phyloP scores from a whole-genome alignment of 1,140 invertebrate genomes.

The Hycleus phaleratus region DNA sequence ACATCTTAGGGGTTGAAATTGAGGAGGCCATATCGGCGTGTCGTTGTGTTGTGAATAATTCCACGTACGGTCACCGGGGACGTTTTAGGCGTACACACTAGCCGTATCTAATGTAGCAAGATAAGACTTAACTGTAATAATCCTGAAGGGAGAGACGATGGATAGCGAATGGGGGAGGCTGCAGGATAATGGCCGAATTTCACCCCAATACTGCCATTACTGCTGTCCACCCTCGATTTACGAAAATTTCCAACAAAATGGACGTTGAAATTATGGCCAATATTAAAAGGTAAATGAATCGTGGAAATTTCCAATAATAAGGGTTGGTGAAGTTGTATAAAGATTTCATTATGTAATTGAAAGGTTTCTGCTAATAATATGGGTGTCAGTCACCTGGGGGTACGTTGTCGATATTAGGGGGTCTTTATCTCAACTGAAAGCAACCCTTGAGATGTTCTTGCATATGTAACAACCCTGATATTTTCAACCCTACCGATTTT shows the following conservation, averaged over 20 bases:
- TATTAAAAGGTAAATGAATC: no score
- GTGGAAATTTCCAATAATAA: no score
- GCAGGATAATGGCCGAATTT: slow-evolving; percentile 6
- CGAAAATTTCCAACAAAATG: no score
- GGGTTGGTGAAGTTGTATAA: no score
- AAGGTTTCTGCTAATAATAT: no score
- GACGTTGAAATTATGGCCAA: no score
- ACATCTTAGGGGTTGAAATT: slow-evolving; percentile 1
- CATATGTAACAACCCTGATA: slow-evolving; percentile 4
- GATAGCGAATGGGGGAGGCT: neutral
- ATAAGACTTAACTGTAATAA: slow-evolving; percentile 8
- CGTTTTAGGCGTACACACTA: slow-evolving; percentile 5
- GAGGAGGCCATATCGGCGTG: neutral
- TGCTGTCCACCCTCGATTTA: no score
- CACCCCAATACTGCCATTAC: neutral
- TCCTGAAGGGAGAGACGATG: neutral
- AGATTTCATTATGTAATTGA: no score
- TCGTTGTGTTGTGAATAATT: neutral
- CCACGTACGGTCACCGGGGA: slow-evolving; percentile 13
- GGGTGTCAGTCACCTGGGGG: no score
- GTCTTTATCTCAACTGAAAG: no score
- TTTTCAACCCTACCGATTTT: neutral
- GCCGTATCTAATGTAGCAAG: slow-evolving; percentile 8
- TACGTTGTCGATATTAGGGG: no score
- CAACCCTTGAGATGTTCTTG: slow-evolving; percentile 1